A percentile compares a stretch with the other conserved stretches of the same genome.
These are phyloP conservation scores for Merops nubicus DNA, from an alignment of 2,113 vertebrate species.

Conservation along the genomic window DNA sequence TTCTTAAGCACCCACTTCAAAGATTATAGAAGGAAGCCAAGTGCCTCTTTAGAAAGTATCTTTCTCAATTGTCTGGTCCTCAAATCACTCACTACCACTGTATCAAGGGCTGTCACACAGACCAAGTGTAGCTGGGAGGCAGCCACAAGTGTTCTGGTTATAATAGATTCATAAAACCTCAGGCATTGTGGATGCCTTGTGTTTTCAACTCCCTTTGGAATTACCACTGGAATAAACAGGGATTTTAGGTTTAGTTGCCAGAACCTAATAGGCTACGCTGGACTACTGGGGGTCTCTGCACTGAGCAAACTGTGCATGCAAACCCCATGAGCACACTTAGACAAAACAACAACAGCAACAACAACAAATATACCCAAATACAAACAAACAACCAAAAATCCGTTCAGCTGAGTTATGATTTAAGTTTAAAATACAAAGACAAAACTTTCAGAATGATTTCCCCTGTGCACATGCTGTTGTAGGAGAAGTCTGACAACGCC, in stretches of 20 bases:
- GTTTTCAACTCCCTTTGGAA: background rate
- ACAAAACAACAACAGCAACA: background rate
- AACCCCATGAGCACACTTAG: fast-evolving
- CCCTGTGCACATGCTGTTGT: background rate
- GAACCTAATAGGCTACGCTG: background rate
- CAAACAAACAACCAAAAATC: too few species aligned
- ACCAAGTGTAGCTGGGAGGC: background rate
- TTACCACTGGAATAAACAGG: background rate
- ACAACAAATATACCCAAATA: too few species aligned
- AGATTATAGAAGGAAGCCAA: background rate
- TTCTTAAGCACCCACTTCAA: background rate
- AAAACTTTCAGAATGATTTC: background rate
- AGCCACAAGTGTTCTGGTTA: background rate
- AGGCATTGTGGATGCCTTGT: background rate
- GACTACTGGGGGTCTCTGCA: background rate
- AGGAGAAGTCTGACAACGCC: background rate
- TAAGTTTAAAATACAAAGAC: background rate
- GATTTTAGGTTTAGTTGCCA: background rate
- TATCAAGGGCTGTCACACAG: background rate
- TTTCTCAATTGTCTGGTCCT: background rate
- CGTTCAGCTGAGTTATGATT: background rate
- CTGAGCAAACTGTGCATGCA: background rate
- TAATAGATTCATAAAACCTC: background rate
- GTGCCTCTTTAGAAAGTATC: background rate
- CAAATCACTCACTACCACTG: background rate